Evolutionary conservation across 2,888 invertebrate genomes (phyloP), one percentile per base, ranked within the genome.

Genomic region (Caenorhabditis japonica): DNA sequence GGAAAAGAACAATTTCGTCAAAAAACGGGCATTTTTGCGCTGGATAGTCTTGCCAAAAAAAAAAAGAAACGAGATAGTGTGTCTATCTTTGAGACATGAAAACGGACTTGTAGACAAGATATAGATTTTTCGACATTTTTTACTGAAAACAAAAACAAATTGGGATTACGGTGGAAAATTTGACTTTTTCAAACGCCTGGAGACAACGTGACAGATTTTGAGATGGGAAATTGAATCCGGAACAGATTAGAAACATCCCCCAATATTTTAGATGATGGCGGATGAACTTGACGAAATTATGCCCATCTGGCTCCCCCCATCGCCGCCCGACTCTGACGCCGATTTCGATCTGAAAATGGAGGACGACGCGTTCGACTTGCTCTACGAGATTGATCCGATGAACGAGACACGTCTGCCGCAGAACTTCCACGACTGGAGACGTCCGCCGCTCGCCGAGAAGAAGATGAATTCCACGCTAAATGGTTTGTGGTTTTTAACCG

Each of bases 291-390:
- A 69, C 27, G 61, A 70, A 10, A 39, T 66, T 10, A 70, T 81
- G 77, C 79, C 77, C 15, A 92, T 94, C 91, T 97, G 97, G 96
- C 92, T 94, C 82, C 97, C 97, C 59, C 97, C 96, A 64, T 97
- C 97, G 19, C 97, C 97, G 68, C 96, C 97, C 12, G 92, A 93
- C 88, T 93, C 94, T 88, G 95, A 95, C 85, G 91, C 68, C 12
- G 79, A 71, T 10, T 71, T 69, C 30, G 97, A 97, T 89, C 91
- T 95, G 64, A 95, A 95, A 46, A 62, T 69, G 90, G 92, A 94
- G 81, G 96, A 97, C 88, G 91, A 92, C 82, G 92, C 93, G 72
- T 90, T 94, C 88, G 91, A 92, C 74, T 93, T 94, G 87, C 91
- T 96, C 75, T 97, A 97, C 89, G 81, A 81, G 34, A 69, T 77